A percentile compares a stretch with the other conserved stretches of the same genome.
Conservation (phyloP, 2,888 invertebrate species). For the Aethes cnicana region DNA sequence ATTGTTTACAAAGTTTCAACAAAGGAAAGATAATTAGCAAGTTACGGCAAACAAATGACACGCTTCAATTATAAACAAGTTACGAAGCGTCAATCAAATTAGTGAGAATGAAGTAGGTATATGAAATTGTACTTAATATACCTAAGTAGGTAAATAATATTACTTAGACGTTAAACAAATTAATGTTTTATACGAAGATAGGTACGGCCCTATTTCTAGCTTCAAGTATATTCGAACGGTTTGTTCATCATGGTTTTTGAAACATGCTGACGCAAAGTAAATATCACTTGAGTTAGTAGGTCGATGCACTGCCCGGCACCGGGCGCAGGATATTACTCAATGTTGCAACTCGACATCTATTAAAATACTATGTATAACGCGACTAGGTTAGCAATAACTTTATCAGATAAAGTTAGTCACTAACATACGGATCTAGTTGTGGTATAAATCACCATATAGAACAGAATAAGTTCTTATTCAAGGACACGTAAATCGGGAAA, state of each 20-base stretch:
- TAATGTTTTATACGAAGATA: too few relatives aligned
- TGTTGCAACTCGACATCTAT: constrained; percentile 40
- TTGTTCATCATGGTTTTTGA: constrained; percentile 18
- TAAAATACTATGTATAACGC: constrained; percentile 29
- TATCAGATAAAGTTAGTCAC: too few relatives aligned
- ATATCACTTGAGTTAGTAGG: constrained; percentile 48
- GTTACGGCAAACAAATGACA: constrained; percentile 13
- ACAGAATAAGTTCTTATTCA: too few relatives aligned
- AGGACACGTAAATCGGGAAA: too few relatives aligned
- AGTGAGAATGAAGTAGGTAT: neutral
- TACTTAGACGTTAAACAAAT: too few relatives aligned
- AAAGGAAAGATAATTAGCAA: constrained; percentile 13
- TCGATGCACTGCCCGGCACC: constrained; percentile 50
- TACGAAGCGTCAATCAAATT: neutral
- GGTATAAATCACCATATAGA: neutral
- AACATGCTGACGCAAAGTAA: constrained; percentile 32
- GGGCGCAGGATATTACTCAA: constrained; percentile 43
- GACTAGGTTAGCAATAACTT: neutral
- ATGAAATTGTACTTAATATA: neutral
- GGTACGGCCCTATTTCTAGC: neutral
- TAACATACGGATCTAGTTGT: too few relatives aligned
- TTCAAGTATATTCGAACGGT: constrained; percentile 16
- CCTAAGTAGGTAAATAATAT: too few relatives aligned
- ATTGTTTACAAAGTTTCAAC: constrained; percentile 6
- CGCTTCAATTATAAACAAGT: constrained; percentile 11